Evolutionary conservation across 1,140 invertebrate genomes (phyloP), one percentile per base, ranked within the genome.

Genomic region (Lasioglossum baleicum): DNA sequence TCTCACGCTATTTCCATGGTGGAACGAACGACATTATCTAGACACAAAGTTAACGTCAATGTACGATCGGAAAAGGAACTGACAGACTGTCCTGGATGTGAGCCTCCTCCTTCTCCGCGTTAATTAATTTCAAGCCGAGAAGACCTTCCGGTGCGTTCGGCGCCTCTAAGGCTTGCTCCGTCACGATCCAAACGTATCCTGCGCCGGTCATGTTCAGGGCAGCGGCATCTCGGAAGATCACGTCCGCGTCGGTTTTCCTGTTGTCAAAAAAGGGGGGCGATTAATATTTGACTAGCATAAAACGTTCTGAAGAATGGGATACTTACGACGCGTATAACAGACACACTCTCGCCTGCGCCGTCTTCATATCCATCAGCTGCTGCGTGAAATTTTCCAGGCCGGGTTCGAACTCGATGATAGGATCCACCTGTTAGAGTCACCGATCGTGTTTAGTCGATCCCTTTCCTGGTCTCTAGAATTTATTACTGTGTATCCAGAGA

Each of bases 131-230:
- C 58, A 99, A 91, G 6, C 98, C 98, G 13, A 99, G 93, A 15
- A 97, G 95, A 68, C 98, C 98, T 90, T 96, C 95, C 2, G 98
- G 98, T 61, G 96, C 96, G 91, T 98, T 98, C 35, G 95, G 93
- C 26, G 98, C 97, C 82, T 96, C 94, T 81, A 99, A 93, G 7
- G 97, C 98, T 92, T 99, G 98, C 90, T 99, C 98, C 3, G 98
- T 99, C 6, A 99, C 97, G 89, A 99, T 96, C 98, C 98, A 99
- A n/a, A 98, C 98, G 92, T 98, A 98, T 40, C 97, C 98, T 64
- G 95, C 94, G 13, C 96, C 96, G 0, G 98, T 98, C 96, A 99
- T 97, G 90, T 98, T 98, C 69, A 98, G 93, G 63, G 94, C 93
- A 0, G 95, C 95, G 4, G 98, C 98, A 93, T 99, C 97, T 74